Base-by-base conservation (phyloP, 2,797 vertebrate genomes). In the Salmo trutta region DNA sequence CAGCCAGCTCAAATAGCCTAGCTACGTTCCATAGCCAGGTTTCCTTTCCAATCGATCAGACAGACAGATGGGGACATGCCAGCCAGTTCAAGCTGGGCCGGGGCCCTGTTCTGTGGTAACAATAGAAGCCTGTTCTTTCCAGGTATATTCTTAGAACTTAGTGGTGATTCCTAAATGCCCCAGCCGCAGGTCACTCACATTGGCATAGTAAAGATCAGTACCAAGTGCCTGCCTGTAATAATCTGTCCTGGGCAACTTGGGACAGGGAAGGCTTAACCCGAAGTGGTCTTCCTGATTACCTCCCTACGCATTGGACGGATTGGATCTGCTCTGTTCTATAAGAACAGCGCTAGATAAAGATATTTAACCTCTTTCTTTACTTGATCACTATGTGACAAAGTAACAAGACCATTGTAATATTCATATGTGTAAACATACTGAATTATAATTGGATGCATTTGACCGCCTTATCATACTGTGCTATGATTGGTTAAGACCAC, bases 261-360 rank as follows among this genome's bases (percentile, higher is more conserved):
- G 93, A 88, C 84, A 53, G 75, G 36, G 78, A 68, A 79, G 90
- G 92, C 92, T 94, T 94, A 94, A 93, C 92, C 93, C 92, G 88
- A 92, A 87, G 89, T 92, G 92, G 91, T 93, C 91, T 75, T 65
- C 69, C 89, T 90, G 86, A 90, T 86, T 91, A 88, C 85, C 75
- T 78, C 75, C 77, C 85, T 80, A 64, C 59, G 21, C n/a, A 64
- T 64, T 64, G 59, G 24, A 62, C 10, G 21, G 87, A 90, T 77
- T 82, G 81, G 65, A 88, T 83, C 81, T 75, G 77, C 77, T 85
- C 76, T 75, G 66, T 75, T 83, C 52, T 75, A 80, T 77, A 76
- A 77, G 74, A 89, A 82, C 83, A 88, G 79, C 79, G 65, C 82
- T 75, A 16, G 41, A n/a, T 52, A 16, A 56, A 27, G 52, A 73